Conservation (phyloP, 35 echinoderm and acorn worm species). For the Chiridota heheva region DNA sequence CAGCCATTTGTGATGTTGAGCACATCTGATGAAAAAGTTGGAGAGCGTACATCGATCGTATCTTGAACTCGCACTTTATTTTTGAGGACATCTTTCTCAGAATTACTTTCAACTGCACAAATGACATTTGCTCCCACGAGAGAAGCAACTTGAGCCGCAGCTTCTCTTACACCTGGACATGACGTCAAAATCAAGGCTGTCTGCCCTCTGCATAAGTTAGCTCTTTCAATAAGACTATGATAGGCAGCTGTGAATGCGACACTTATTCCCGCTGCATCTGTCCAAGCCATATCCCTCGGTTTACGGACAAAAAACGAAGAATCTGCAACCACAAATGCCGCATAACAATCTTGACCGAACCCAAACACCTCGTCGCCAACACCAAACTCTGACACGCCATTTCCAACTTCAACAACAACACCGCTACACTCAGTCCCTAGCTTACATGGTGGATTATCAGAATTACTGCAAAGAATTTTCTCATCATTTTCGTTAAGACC, state of each 20-base stretch:
- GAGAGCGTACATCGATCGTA: too few relatives aligned
- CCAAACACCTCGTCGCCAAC: constrained; percentile 24
- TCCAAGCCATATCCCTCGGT: constrained; percentile 34
- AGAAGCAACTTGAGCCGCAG: constrained; percentile 63
- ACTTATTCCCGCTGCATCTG: constrained; percentile 34
- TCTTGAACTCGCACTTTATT: neutral
- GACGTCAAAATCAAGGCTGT: constrained; percentile 61
- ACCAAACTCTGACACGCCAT: constrained; percentile 23
- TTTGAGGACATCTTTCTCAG: neutral
- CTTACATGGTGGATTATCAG: too few relatives aligned
- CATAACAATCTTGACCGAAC: constrained; percentile 11
- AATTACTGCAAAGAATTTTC: too few relatives aligned
- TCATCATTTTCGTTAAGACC: constrained; percentile 1
- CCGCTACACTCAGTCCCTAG: constrained; percentile 59
- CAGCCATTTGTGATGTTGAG: too few relatives aligned
- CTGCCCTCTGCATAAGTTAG: constrained; percentile 60
- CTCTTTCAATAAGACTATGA: constrained; percentile 68
- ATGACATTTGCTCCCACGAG: constrained; percentile 64
- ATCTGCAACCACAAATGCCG: constrained; percentile 56
- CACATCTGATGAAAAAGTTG: too few relatives aligned
- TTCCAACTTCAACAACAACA: constrained; percentile 56
- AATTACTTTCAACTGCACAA: constrained; percentile 13
- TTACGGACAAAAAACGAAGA: constrained; percentile 35
- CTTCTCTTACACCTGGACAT: constrained; percentile 28
- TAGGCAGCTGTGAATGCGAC: constrained; percentile 65